Percentiles rank a stretch among this genome's conserved stretches.
Evolutionary conservation across 1,140 invertebrate genomes (phyloP).

Genomic region (Anagrus nilaparvatae): DNA sequence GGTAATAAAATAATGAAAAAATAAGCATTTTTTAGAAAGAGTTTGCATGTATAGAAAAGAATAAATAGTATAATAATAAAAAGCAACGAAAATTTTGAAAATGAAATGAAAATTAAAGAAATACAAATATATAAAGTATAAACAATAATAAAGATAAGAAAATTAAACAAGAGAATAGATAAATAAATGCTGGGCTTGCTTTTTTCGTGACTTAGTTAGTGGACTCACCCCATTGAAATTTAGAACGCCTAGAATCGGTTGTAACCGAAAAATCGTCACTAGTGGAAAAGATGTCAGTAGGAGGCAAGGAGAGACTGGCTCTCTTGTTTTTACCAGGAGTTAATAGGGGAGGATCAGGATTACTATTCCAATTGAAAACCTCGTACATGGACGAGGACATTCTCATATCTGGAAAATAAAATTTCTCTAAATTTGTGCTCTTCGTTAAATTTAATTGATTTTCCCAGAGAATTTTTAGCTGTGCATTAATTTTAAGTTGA

Average conservation of each 20-base stretch:
- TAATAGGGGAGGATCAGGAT: conserved; percentile 39
- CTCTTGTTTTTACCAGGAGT: conserved; percentile 41
- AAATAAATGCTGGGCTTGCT: too few relatives aligned
- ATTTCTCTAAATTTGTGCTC: conserved; percentile 19
- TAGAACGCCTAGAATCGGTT: conserved; percentile 36
- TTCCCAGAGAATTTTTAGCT: background rate
- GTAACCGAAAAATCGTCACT: conserved; percentile 40
- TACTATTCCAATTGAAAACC: conserved; percentile 59
- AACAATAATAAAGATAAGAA: too few relatives aligned
- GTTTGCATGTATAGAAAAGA: too few relatives aligned
- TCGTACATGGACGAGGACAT: conserved; percentile 67
- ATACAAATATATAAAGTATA: too few relatives aligned
- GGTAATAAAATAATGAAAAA: too few relatives aligned
- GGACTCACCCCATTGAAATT: conserved; percentile 35
- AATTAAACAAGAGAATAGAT: too few relatives aligned
- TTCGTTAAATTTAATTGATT: background rate
- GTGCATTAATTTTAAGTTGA: background rate
- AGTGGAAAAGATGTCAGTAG: conserved; percentile 43
- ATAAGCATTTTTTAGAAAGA: too few relatives aligned
- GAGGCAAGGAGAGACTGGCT: conserved; percentile 41
- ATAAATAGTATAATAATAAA: too few relatives aligned
- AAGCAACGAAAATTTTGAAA: too few relatives aligned
- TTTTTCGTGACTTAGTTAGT: too few relatives aligned
- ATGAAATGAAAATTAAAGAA: too few relatives aligned
- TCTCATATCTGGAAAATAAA: conserved; percentile 51